Percentiles rank a stretch among this genome's conserved stretches.
phyloP scores from a whole-genome alignment of 2,797 vertebrate species.

The Megaceryle alcyon region DNA sequence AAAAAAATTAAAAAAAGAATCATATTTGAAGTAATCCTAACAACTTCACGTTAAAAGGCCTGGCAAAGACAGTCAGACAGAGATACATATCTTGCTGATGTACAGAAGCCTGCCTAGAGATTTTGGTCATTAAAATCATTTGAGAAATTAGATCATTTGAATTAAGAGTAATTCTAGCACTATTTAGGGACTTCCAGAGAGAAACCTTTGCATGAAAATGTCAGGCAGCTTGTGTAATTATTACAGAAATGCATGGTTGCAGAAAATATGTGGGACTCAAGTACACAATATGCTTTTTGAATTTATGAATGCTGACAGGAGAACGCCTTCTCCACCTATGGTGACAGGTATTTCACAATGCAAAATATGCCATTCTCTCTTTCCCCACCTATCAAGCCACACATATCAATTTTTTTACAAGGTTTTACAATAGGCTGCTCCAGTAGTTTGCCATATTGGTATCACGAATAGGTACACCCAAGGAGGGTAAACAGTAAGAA shows the following conservation, averaged over 20 bases:
- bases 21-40: not conserved
- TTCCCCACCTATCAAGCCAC: not conserved
- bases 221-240: not conserved
- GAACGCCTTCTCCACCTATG: not conserved
- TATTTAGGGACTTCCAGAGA: not conserved
- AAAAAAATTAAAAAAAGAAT: not conserved
- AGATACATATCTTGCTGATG: not conserved
- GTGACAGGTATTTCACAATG: not conserved
- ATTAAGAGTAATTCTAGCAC: not conserved
- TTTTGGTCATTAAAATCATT: not conserved
- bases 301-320: not conserved
- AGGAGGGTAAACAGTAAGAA: not conserved
- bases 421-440: not conserved
- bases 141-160: not conserved
- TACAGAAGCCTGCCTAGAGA: not conserved
- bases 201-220: not conserved
- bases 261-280: not conserved
- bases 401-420: not conserved
- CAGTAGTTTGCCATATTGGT: not conserved
- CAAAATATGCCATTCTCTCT: not conserved
- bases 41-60: not conserved
- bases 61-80: not conserved
- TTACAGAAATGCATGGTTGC: not conserved
- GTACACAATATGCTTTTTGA: rapidly evolving
- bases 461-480: not conserved